These are phyloP conservation scores for Drosophila aldrichi DNA, from an alignment of 2,888 invertebrate genomes.

Conservation along the genomic window DNA sequence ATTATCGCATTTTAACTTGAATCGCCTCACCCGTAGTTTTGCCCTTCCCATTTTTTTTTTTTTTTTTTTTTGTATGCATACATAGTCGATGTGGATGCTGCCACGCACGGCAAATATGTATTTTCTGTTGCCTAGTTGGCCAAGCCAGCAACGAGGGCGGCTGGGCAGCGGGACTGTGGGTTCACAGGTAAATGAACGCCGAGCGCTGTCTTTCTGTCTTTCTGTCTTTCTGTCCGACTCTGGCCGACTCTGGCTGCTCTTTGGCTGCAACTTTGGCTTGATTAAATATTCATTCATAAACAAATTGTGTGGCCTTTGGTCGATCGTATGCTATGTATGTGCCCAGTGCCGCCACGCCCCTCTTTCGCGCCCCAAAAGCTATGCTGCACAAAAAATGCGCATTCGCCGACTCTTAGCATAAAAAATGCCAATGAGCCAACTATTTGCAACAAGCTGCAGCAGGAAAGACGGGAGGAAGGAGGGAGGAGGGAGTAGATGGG, in stretches of 20 bases:
- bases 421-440: conserved; percentile 55
- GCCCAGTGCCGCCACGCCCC: neutral
- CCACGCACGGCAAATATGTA: conserved; percentile 67
- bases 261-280: conserved; percentile 49
- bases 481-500: neutral
- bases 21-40: conserved; percentile 8
- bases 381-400: conserved; percentile 50
- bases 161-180: neutral
- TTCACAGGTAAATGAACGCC: conserved; percentile 2
- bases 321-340: conserved; percentile 12
- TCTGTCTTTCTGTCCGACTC: neutral
- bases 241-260: neutral
- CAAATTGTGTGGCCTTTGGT: conserved; percentile 35
- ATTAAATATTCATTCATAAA: conserved; percentile 70
- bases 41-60: too few species aligned
- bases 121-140: conserved; percentile 68
- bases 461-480: neutral
- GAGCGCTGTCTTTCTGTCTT: neutral
- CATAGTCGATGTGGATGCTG: neutral
- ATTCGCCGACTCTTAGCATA: conserved; percentile 59
- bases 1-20: conserved; percentile 61
- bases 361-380: conserved; percentile 24
- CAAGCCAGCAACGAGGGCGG: too few species aligned
- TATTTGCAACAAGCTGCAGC: conserved; percentile 42
- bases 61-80: neutral